Evolutionary conservation across 2,888 invertebrate genomes (phyloP).

Genomic region (Omphaloscelis lunosa): DNA sequence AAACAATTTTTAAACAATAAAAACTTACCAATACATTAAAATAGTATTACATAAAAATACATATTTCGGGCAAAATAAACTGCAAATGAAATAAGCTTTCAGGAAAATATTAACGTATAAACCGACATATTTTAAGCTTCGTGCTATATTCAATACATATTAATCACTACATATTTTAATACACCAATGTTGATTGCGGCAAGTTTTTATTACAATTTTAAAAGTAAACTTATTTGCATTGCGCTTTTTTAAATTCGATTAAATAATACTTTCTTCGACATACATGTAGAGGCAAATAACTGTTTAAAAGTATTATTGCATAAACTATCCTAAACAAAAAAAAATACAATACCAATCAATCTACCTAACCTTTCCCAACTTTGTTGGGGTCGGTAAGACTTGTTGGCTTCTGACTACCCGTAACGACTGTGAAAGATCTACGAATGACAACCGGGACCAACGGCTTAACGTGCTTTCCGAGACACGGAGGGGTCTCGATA

Average conservation of each 20-base stretch:
- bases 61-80: neutral
- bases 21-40: neutral
- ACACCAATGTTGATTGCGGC: constrained; percentile 44
- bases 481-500: neutral
- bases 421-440: neutral
- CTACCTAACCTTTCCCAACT: too few species aligned
- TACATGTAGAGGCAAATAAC: neutral
- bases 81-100: constrained; percentile 22
- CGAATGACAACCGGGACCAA: neutral
- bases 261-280: neutral
- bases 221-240: constrained; percentile 7
- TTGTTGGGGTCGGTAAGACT: too few species aligned
- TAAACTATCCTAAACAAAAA: neutral
- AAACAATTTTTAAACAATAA: neutral
- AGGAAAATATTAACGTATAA: constrained; percentile 11
- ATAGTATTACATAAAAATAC: neutral
- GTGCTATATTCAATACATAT: too few species aligned
- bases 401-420: too few species aligned
- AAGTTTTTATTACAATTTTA: constrained; percentile 34
- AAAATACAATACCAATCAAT: too few species aligned
- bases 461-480: neutral
- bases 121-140: constrained; percentile 32
- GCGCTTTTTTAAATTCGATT: neutral
- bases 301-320: neutral
- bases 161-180: too few species aligned